Percentiles rank a stretch among this genome's conserved stretches.
Conservation (phyloP, 2,113 vertebrate genomes). For the Cryptotis parvus region DNA sequence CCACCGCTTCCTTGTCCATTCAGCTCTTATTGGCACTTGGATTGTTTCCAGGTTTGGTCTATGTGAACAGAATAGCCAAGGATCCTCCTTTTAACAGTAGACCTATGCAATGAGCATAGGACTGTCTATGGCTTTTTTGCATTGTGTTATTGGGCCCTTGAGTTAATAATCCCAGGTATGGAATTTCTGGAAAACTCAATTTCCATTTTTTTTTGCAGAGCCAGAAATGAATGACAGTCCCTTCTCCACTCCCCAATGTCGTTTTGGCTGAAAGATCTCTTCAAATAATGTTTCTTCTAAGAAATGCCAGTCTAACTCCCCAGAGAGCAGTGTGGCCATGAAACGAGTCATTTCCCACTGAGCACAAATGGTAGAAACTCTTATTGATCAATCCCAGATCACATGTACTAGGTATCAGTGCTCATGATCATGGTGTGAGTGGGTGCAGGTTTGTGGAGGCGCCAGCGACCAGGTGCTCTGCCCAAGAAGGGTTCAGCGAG, state of each 20-base stretch:
- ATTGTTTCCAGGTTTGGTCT: too few species aligned
- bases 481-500: neutral
- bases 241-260: neutral
- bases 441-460: neutral
- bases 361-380: neutral
- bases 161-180: too few species aligned
- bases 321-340: neutral
- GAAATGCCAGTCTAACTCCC: neutral
- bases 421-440: neutral
- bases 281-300: neutral
- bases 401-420: neutral
- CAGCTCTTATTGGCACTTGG: too few species aligned
- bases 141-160: too few species aligned
- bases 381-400: neutral
- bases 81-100: too few species aligned
- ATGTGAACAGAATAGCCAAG: too few species aligned
- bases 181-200: too few species aligned
- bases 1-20: too few species aligned
- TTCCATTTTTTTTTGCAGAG: too few species aligned
- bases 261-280: neutral
- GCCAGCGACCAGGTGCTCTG: neutral
- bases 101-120: too few species aligned
- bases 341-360: neutral
- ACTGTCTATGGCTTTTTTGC: too few species aligned
- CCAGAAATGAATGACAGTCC: too few species aligned